Evolutionary conservation across 2,888 invertebrate genomes (phyloP).

Genomic region (Amiota communis): DNA sequence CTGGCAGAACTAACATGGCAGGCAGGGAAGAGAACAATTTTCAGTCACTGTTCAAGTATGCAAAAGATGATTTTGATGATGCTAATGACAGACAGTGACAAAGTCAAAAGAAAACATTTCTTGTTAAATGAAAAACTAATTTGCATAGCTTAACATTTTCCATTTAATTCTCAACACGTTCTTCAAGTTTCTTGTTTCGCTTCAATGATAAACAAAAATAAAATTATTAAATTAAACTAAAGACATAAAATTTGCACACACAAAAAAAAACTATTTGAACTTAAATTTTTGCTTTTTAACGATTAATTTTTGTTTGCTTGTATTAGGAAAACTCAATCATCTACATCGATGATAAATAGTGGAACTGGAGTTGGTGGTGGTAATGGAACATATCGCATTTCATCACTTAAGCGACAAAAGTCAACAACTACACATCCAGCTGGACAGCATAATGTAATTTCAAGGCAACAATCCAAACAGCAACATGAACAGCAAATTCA

Average conservation of each 20-base stretch:
- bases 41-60: too few relatives aligned
- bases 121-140: too few relatives aligned
- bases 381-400: conserved; percentile 53
- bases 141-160: too few relatives aligned
- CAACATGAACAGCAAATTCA: conserved; percentile 24
- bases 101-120: too few relatives aligned
- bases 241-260: neutral
- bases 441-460: conserved; percentile 56
- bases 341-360: conserved; percentile 42
- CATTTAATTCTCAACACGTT: too few relatives aligned
- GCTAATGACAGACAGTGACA: too few relatives aligned
- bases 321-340: conserved; percentile 55
- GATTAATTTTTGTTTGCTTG: neutral
- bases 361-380: conserved; percentile 28
- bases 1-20: too few relatives aligned
- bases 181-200: too few relatives aligned
- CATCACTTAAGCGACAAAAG: conserved; percentile 66
- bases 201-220: too few relatives aligned
- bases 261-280: too few relatives aligned
- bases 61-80: too few relatives aligned
- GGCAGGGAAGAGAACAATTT: too few relatives aligned
- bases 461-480: conserved; percentile 36
- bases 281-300: neutral
- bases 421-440: conserved; percentile 66
- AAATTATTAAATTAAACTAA: neutral